These are phyloP conservation scores for Apantesis nais DNA, from an alignment of 2,888 invertebrate genomes.

Conservation along the genomic window DNA sequence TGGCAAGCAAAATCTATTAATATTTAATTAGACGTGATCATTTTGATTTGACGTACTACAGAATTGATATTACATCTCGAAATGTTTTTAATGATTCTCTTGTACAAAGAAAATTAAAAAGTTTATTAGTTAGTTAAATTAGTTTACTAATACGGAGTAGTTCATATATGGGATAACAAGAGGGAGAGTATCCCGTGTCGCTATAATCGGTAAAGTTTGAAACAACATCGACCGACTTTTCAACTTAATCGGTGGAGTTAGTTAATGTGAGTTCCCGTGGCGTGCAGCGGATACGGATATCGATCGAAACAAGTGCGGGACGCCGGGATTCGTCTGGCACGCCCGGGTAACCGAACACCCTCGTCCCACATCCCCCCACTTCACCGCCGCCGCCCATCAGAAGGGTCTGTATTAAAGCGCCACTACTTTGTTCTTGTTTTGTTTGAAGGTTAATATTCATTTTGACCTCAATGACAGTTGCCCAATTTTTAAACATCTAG, in stretches of 20 bases:
- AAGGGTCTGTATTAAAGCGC: slow-evolving; percentile 74
- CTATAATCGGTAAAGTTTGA: slow-evolving; percentile 81
- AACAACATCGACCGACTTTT: slow-evolving; percentile 82
- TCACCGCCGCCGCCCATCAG: slow-evolving; percentile 54
- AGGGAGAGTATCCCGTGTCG: slow-evolving; percentile 66
- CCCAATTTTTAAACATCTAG: slow-evolving; percentile 30
- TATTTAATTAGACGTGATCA: slow-evolving; percentile 20
- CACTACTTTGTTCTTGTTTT: slow-evolving; percentile 82
- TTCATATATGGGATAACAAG: slow-evolving; percentile 71
- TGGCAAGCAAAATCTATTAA: slow-evolving; percentile 18
- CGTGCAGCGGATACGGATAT: slow-evolving; percentile 80
- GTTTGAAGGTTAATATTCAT: slow-evolving; percentile 84
- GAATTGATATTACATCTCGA: slow-evolving; percentile 34
- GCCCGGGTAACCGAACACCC: slow-evolving; percentile 68
- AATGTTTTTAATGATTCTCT: slow-evolving; percentile 16
- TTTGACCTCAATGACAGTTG: slow-evolving; percentile 67
- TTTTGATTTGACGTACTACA: slow-evolving; percentile 35
- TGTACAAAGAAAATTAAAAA: slow-evolving; percentile 16
- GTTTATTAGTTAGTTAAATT: too few species aligned
- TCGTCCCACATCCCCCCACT: slow-evolving; percentile 48
- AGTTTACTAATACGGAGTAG: slow-evolving; percentile 54
- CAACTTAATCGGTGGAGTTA: slow-evolving; percentile 73
- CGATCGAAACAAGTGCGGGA: slow-evolving; percentile 80
- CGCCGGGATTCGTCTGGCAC: slow-evolving; percentile 81
- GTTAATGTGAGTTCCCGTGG: slow-evolving; percentile 81